Base-by-base conservation (phyloP, 2,888 invertebrate species). In the Deroplatys truncata region DNA sequence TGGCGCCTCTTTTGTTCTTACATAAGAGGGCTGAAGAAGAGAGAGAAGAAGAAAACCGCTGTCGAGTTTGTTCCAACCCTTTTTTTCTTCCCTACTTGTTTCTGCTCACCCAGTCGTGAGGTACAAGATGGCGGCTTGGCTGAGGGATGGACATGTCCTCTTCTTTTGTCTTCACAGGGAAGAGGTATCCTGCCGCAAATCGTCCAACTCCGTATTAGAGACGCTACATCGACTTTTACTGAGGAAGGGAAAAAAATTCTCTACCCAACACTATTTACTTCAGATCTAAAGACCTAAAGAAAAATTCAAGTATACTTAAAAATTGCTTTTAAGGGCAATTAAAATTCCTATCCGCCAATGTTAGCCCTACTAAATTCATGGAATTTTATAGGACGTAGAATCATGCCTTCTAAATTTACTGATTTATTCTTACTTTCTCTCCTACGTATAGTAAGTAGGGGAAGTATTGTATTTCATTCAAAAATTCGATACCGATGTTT, bases 21-120 rank as follows among this genome's bases (percentile, higher is more conserved):
- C 56, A 72, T 72, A 72, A 72, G 56, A 72, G 56, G 56, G 56
- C 20, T 72, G 56, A 72, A 72, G 56, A 7, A 72, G 56, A 72
- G 56, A 25, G 56, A 72, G 56, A 72, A 20, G 20, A 20, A 72
- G 56, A 72, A 20, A 72, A 72, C 56, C 56, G 56, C 56, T 72
- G 56, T 72, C 56, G 56, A 72, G 56, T 72, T 72, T 72, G 56
- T 72, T 72, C 82, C 86, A 86, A 56, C 86, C 86, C 87, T 35
- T 87, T 49, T 72, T 72, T 72, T 72, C 89, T 72, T 82, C 84
- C 83, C 84, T 29, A 29, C 89, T 89, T 89, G 90, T 90, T 89
- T 90, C 89, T 90, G 90, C 88, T 90, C 90, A 88, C 89, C 88
- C 85, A 86, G 82, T 90, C 90, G 90, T 90, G 90, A 90, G 89